Evolutionary conservation across 2,113 vertebrate species (phyloP).

Genomic region (Dolichotis patagonum): DNA sequence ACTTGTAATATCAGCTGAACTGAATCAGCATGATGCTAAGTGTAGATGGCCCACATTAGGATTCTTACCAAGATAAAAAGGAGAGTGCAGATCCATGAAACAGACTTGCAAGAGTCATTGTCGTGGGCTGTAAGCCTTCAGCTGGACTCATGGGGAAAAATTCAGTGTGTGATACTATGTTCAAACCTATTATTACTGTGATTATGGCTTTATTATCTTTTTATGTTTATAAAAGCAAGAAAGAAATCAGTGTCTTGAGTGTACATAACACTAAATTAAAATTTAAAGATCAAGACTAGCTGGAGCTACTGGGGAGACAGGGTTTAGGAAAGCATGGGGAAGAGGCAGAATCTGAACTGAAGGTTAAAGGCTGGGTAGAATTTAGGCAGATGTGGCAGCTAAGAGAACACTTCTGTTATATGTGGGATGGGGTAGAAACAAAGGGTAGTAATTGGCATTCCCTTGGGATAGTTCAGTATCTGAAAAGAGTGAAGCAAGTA

Average conservation of each 20-base stretch:
- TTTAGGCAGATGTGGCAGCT: background rate
- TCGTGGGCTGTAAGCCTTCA: too few relatives aligned
- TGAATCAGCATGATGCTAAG: too few relatives aligned
- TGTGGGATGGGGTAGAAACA: background rate
- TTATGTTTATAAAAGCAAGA: background rate
- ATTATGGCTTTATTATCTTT: slow-evolving; percentile 76
- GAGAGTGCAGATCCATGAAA: too few relatives aligned
- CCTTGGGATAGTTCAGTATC: background rate
- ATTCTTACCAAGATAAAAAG: too few relatives aligned
- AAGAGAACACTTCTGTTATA: background rate
- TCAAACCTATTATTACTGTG: slow-evolving; percentile 89
- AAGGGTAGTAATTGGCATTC: background rate
- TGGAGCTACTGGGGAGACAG: background rate
- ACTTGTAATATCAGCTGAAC: too few relatives aligned
- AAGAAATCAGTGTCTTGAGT: background rate
- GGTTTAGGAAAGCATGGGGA: background rate
- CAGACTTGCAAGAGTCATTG: too few relatives aligned
- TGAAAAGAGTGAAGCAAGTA: background rate
- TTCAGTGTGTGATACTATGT: slow-evolving; percentile 91
- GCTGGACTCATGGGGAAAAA: slow-evolving; percentile 73
- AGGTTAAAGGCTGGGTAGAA: background rate
- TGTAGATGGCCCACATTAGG: too few relatives aligned
- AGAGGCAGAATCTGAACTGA: background rate
- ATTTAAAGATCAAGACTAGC: background rate
- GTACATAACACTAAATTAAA: background rate